A percentile compares a stretch with the other conserved stretches of the same genome.
These are phyloP conservation scores for Heliconius congener DNA, from an alignment of 1,140 invertebrate genomes.

Conservation along the genomic window DNA sequence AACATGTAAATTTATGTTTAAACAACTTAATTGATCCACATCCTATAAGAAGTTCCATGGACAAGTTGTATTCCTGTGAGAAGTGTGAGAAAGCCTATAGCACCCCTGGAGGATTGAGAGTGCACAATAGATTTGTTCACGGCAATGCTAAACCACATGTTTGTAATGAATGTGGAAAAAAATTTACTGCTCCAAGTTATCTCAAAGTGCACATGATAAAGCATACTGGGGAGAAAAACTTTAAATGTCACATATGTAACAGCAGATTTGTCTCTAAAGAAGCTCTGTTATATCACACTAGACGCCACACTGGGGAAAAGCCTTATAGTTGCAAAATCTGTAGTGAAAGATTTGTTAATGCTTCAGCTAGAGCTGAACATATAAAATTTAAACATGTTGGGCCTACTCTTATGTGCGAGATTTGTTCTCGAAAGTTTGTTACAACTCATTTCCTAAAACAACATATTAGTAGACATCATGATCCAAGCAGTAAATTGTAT, in stretches of 20 bases:
- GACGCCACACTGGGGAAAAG: conserved; percentile 78
- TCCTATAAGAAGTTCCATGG: conserved; percentile 59
- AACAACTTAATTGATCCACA: conserved; percentile 61
- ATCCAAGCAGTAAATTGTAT: conserved; percentile 63
- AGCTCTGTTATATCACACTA: conserved; percentile 73
- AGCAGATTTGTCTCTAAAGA: conserved; percentile 74
- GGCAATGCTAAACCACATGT: conserved; percentile 66
- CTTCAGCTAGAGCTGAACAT: conserved; percentile 70
- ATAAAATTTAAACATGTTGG: conserved; percentile 71
- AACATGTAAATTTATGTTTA: conserved; percentile 66
- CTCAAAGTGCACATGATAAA: conserved; percentile 74
- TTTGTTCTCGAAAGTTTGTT: conserved; percentile 69
- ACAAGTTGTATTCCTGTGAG: conserved; percentile 56
- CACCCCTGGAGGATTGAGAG: conserved; percentile 62
- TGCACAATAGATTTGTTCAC: conserved; percentile 69
- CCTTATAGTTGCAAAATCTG: conserved; percentile 73
- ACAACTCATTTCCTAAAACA: conserved; percentile 65
- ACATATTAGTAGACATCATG: conserved; percentile 67
- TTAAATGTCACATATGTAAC: conserved; percentile 70
- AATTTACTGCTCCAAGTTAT: conserved; percentile 70
- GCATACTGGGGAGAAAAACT: conserved; percentile 78
- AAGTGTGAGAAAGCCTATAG: conserved; percentile 71
- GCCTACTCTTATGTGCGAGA: conserved; percentile 66
- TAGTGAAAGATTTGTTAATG: conserved; percentile 69
- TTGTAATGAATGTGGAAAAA: conserved; percentile 65